Base-by-base conservation (phyloP, 2,888 invertebrate genomes). In the Watsonalla binaria region DNA sequence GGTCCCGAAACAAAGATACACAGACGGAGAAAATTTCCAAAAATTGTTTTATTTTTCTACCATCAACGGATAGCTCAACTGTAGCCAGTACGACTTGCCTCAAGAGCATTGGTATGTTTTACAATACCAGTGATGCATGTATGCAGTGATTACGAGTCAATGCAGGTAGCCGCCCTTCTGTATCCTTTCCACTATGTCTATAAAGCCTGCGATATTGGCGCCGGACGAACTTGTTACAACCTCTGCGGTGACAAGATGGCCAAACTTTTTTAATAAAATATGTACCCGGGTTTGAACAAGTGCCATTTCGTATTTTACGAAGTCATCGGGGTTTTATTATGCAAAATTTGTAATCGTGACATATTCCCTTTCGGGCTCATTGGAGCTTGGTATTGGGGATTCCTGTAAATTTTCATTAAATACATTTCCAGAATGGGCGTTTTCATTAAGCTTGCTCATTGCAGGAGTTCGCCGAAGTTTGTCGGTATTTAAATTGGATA, bases 241-340 rank as follows among this genome's bases (percentile, higher is more conserved):
- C 65, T 68, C 74, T 70, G 74, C 67, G 79, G 77, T 76, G 80
- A 78, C 79, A 75, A 64, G 76, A 82, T 73, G 73, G 64, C 68
- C 54, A 73, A 84, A 85, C 71, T 84, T 84, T 85, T 86, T 84
- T 84, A 86, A 84, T 85, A 84, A 81, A 82, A 84, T 78, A 81
- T 80, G 76, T 78, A 76, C 73, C 60, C 53, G 51, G 54, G 53
- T 47, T 53, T 58, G 11, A 61, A 61, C 65, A 64, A 65, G 66
- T 65, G 67, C 56, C 60, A 64, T 70, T 74, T 59, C 61, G 63
- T 66, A 66, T 69, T 80, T 82, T 80, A 81, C 72, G 79, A 76
- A 58, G 63, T 70, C 70, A 74, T 74, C 68, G 55, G 58, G 57
- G 62, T 72, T 75, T 74, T 76, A 76, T 74, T 70, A 72, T 63